These are phyloP conservation scores for Limnephilus lunatus DNA, from an alignment of 2,888 invertebrate genomes.

Conservation along the genomic window DNA sequence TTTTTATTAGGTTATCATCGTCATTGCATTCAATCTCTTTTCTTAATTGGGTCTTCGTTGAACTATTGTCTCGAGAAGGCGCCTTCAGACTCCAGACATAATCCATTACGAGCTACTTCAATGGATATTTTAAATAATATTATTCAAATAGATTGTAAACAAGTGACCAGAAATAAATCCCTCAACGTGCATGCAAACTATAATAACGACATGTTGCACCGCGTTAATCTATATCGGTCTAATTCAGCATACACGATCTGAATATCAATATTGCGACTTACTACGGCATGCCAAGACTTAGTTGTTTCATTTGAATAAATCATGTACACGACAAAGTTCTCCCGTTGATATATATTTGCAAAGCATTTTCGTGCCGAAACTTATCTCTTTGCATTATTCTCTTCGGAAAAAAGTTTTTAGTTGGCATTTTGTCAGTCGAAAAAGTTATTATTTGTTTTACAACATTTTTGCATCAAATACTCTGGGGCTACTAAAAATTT, in stretches of 20 bases:
- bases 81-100: no score
- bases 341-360: not conserved
- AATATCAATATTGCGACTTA: not conserved
- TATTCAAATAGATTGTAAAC: not conserved
- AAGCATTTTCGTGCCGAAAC: not conserved
- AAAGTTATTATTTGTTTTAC: not conserved
- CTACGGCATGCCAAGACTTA: not conserved
- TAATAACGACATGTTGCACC: not conserved
- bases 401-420: not conserved
- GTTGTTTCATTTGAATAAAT: not conserved
- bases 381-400: not conserved
- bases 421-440: not conserved
- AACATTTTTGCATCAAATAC: not conserved
- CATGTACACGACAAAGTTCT: not conserved
- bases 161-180: not conserved
- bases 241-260: not conserved
- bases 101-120: not conserved
- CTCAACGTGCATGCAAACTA: not conserved
- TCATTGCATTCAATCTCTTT: no score
- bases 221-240: not conserved
- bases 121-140: not conserved
- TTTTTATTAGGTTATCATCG: no score
- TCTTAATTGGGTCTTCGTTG: no score
- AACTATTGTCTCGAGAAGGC: not conserved
- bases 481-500: not conserved